These are phyloP conservation scores for Euplexia lucipara DNA, from an alignment of 2,888 invertebrate species.

Conservation along the genomic window DNA sequence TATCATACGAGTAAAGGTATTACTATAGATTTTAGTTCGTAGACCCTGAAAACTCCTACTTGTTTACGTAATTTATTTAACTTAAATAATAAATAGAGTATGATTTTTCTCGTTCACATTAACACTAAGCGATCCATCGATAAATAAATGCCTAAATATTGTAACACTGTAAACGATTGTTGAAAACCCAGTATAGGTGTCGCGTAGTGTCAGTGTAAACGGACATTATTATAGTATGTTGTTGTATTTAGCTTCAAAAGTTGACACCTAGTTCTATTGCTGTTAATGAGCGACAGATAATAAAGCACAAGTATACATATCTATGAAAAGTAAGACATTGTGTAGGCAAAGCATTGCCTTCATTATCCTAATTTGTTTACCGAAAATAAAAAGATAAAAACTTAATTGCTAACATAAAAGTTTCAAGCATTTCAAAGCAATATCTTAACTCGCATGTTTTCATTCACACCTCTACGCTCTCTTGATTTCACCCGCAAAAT, in stretches of 20 bases:
- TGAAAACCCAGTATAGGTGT: too few relatives aligned
- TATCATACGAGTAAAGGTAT: neutral
- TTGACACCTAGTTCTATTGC: neutral
- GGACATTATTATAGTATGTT: too few relatives aligned
- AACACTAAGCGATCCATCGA: neutral
- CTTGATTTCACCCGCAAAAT: slow-evolving; percentile 2
- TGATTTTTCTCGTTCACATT: neutral
- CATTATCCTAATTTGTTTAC: neutral
- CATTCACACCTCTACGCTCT: slow-evolving; percentile 41
- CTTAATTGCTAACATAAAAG: neutral
- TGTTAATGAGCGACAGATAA: neutral
- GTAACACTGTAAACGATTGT: too few relatives aligned
- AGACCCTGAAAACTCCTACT: slow-evolving; percentile 49
- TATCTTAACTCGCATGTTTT: neutral
- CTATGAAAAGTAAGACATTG: neutral
- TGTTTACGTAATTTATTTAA: slow-evolving; percentile 19
- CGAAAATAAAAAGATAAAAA: slow-evolving; percentile 9
- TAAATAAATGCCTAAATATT: too few relatives aligned
- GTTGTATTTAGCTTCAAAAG: slow-evolving; percentile 3
- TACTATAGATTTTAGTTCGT: slow-evolving; percentile 3
- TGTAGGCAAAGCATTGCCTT: neutral
- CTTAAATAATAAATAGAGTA: neutral
- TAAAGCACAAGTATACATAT: neutral
- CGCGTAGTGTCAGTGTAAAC: neutral
- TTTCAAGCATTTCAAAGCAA: slow-evolving; percentile 12